These are phyloP conservation scores for Agriotes lineatus DNA, from an alignment of 2,888 invertebrate genomes.

Conservation along the genomic window DNA sequence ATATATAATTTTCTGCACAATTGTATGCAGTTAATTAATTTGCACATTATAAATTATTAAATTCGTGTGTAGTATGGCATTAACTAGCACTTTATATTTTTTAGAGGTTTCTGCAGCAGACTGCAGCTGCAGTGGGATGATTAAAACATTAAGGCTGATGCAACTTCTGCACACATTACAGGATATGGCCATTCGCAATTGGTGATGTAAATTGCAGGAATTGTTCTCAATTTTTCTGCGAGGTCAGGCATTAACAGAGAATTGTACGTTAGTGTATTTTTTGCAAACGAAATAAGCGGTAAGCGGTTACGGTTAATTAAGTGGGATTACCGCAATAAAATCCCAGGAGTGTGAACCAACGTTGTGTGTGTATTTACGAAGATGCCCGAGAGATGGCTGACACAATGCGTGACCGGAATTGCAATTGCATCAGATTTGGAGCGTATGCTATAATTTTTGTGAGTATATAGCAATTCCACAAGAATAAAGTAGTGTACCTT, in stretches of 20 bases:
- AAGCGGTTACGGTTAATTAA: constrained; percentile 26
- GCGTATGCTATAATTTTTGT: too few species aligned
- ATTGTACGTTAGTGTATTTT: constrained; percentile 30
- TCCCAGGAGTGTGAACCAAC: neutral
- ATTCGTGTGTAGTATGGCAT: constrained; percentile 1
- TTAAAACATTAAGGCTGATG: constrained; percentile 46
- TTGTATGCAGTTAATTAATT: neutral
- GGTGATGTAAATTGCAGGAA: constrained; percentile 45
- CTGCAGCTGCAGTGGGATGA: constrained; percentile 27
- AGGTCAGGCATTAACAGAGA: constrained; percentile 38
- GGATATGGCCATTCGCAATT: constrained; percentile 45
- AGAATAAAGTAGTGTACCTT: too few species aligned
- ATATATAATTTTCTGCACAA: too few species aligned
- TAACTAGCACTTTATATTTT: constrained; percentile 23
- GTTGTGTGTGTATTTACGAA: neutral
- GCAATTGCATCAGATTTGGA: too few species aligned
- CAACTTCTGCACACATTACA: constrained; percentile 45
- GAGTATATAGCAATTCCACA: too few species aligned
- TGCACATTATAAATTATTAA: neutral
- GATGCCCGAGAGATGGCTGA: neutral
- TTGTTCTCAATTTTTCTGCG: constrained; percentile 48
- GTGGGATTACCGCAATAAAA: constrained; percentile 19
- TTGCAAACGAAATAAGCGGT: constrained; percentile 22
- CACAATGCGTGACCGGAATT: too few species aligned
- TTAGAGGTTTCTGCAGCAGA: neutral